Conservation (phyloP, 2,797 vertebrate species). For the Diglossa cyanea region DNA sequence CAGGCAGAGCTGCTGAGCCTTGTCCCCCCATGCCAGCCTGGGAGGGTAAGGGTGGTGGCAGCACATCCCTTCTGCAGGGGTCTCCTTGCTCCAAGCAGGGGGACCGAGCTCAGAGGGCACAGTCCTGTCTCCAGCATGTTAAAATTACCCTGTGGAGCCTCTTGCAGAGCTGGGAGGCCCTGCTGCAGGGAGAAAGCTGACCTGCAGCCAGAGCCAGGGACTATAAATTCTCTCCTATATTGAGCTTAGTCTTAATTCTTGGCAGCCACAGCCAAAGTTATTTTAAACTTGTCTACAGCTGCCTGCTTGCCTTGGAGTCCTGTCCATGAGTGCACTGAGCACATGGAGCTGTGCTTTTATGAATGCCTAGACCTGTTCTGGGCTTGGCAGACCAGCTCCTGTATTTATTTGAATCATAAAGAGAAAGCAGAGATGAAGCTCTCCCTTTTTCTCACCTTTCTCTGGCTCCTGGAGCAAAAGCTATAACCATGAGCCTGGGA, state of each 20-base stretch:
- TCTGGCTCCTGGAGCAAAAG: background rate
- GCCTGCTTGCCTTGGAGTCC: background rate
- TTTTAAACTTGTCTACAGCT: slow-evolving; percentile 56
- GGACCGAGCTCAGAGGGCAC: fast-evolving
- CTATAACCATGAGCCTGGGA: background rate
- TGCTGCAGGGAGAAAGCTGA: background rate
- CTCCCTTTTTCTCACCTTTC: background rate
- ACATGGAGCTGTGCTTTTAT: background rate
- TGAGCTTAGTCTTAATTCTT: slow-evolving; percentile 28
- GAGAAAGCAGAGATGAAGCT: background rate
- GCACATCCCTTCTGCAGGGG: background rate
- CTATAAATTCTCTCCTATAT: slow-evolving; percentile 20
- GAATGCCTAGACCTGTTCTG: background rate
- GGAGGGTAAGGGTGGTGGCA: background rate
- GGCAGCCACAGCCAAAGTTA: slow-evolving; percentile 28
- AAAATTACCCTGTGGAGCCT: background rate
- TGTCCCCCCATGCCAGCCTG: background rate
- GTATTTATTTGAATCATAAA: background rate
- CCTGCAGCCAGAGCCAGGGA: background rate
- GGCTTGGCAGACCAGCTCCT: background rate
- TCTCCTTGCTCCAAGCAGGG: background rate
- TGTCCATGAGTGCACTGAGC: background rate
- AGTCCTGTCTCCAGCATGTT: background rate
- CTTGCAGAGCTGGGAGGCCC: background rate
- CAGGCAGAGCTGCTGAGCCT: background rate